Conservation (phyloP, 2,888 invertebrate genomes). For the Epicampocera succincta region DNA sequence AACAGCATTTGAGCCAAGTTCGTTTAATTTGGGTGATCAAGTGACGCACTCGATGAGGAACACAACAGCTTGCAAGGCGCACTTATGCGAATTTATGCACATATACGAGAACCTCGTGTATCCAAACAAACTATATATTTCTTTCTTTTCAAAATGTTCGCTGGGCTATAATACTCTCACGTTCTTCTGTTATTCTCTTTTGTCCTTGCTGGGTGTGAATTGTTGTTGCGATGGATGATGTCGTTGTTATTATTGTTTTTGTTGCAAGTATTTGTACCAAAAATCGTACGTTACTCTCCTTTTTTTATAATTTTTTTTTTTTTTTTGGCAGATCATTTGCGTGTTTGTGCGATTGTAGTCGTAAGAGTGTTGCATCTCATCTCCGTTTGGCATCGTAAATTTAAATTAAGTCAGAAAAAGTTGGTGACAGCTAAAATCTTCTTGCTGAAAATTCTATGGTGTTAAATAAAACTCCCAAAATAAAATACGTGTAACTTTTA, state of each 20-base stretch:
- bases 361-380: constrained; percentile 63
- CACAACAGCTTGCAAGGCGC: too few relatives aligned
- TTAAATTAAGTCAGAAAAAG: constrained; percentile 70
- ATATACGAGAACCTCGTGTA: too few relatives aligned
- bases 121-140: too few relatives aligned
- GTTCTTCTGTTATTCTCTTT: constrained; percentile 23
- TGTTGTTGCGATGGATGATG: constrained; percentile 24
- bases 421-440: constrained; percentile 68
- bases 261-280: constrained; percentile 52
- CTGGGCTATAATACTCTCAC: constrained; percentile 24
- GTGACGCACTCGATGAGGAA: too few relatives aligned
- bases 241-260: constrained; percentile 42
- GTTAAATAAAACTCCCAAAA: constrained; percentile 51
- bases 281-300: constrained; percentile 50
- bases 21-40: too few relatives aligned
- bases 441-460: constrained; percentile 67
- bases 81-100: too few relatives aligned
- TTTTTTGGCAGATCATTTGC: constrained; percentile 39
- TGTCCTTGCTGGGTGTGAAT: constrained; percentile 27
- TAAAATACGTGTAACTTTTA: not conserved
- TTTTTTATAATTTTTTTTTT: constrained; percentile 19
- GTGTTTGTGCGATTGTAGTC: constrained; percentile 59
- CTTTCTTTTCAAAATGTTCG: not conserved
- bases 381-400: constrained; percentile 68
- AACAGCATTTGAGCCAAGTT: too few relatives aligned